These are phyloP conservation scores for Epirrita christyi DNA, from an alignment of 2,888 invertebrate species.

Conservation along the genomic window DNA sequence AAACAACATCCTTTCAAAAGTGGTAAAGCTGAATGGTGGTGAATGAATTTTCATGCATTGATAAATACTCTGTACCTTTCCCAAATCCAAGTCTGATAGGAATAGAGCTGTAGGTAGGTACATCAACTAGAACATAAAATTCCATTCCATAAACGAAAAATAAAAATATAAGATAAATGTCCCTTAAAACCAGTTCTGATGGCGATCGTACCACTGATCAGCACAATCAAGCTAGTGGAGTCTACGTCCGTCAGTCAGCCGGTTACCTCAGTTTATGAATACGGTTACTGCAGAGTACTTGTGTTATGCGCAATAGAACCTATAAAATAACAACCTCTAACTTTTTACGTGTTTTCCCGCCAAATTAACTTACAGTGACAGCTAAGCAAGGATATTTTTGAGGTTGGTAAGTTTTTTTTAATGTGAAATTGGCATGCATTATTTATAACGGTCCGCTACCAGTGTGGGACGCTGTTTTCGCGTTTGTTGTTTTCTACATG, in stretches of 20 bases:
- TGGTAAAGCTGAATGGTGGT: too few relatives aligned
- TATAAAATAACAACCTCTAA: conserved; percentile 29
- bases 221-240: conserved; percentile 39
- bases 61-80: too few relatives aligned
- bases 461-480: conserved; percentile 33
- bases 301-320: conserved; percentile 35
- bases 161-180: too few relatives aligned
- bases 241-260: conserved; percentile 24
- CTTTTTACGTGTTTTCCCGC: conserved; percentile 27
- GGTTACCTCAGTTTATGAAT: conserved; percentile 54
- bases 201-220: conserved; percentile 44
- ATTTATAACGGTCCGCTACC: conserved; percentile 29
- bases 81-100: too few relatives aligned
- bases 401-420: conserved; percentile 34
- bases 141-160: background rate
- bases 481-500: conserved; percentile 24
- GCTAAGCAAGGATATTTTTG: conserved; percentile 27
- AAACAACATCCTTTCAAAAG: too few relatives aligned
- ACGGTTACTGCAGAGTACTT: conserved; percentile 36
- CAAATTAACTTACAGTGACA: conserved; percentile 29
- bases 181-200: conserved; percentile 22
- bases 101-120: too few relatives aligned
- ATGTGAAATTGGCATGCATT: conserved; percentile 33
- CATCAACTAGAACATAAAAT: too few relatives aligned
- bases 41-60: too few relatives aligned